Conservation (phyloP, 2,888 invertebrate genomes). For the Pseudococcus jackbeardsleyi region DNA sequence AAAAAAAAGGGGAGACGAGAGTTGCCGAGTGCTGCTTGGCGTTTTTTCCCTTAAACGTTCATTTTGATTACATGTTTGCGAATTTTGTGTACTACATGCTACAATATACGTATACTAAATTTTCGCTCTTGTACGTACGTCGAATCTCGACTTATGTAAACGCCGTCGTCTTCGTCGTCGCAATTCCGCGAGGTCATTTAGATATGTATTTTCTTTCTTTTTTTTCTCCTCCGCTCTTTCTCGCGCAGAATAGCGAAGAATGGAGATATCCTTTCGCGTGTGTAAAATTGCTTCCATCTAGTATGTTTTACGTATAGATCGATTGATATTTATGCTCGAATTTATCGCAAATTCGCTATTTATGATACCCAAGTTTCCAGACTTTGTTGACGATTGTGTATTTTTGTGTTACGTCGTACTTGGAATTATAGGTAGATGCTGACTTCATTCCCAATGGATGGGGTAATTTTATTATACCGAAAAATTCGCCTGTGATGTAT, state of each 20-base stretch:
- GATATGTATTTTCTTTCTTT: background rate
- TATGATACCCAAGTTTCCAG: too few species aligned
- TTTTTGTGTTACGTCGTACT: too few species aligned
- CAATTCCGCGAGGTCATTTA: slow-evolving; percentile 8
- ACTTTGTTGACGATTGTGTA: too few species aligned
- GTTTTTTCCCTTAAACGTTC: background rate
- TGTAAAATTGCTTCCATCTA: slow-evolving; percentile 13
- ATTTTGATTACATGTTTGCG: slow-evolving; percentile 45
- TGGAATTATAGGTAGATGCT: too few species aligned
- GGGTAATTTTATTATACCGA: too few species aligned
- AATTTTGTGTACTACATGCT: background rate
- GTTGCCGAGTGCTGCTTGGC: background rate
- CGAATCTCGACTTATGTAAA: background rate
- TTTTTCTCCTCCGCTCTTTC: background rate
- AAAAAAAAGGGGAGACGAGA: background rate
- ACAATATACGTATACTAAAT: background rate
- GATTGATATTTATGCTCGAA: slow-evolving; percentile 7
- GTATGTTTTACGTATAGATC: background rate
- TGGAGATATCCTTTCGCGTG: background rate
- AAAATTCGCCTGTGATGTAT: too few species aligned
- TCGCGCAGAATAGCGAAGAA: background rate
- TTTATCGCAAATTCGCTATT: background rate
- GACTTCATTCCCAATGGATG: too few species aligned
- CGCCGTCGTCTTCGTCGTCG: background rate
- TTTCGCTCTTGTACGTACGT: background rate